Base-by-base conservation (phyloP, 2,113 vertebrate species). In the Dryoscopus gambensis region DNA sequence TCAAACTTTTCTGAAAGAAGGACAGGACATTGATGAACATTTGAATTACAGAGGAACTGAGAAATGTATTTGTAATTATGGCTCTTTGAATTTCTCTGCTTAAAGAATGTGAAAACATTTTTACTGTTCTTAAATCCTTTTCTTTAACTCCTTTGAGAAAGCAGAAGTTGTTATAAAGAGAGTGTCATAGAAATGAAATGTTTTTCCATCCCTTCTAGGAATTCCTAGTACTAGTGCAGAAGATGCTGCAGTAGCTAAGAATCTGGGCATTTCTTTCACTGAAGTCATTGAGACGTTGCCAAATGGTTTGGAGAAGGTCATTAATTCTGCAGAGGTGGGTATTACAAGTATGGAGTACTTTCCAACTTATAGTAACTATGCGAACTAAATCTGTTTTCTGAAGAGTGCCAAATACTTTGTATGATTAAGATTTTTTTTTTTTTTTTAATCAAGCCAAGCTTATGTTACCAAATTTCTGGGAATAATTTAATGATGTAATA, bases 251-350 rank as follows among this genome's bases (percentile, higher is more conserved):
- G 88, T 99, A 62, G 99, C 99, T 60, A 97, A 68, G 71, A 96
- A 95, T 62, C 93, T 99, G 80, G 98, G 98, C 55, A 95, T 99
- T 79, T 57, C 87, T 46, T 99, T 98, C 97, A 93, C 81, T 37
- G 92, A 97, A 21, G 99, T 99, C 28, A 97, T 98, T 81, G 97
- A 99, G 95, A 97, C 39, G 3, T 65, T 93, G 25, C 94, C 98
- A 28, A 97, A 99, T 50, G 99, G 98, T 57, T 98, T 98, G 11
- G 98, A 99, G 95, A 98, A 93, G 46, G 78, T 99, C 15, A 97
- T 98, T 16, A 96, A 98, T 97, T 99, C 99, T 71, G 98, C 96
- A 11, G 98, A 99, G 99, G 99, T 99, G 35, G 47, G 98, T 97
- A 80, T 24, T 24, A 25, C 18, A 67, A 33, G 3, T 22, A 46